Evolutionary conservation across 2,113 vertebrate species (phyloP), one percentile per base, ranked within the genome.

Genomic region (Upupa epops): DNA sequence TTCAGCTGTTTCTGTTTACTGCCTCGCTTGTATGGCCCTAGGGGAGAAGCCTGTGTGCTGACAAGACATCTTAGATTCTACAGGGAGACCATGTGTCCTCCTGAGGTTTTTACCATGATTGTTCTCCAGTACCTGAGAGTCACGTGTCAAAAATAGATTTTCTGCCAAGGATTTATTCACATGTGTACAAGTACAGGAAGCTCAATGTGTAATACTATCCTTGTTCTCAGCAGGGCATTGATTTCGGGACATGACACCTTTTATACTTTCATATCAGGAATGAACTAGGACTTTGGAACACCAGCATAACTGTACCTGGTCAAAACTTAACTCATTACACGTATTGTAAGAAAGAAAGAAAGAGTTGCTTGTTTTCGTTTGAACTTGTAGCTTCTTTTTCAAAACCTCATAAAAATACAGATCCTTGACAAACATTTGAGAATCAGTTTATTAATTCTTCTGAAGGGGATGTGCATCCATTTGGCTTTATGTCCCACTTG

Each of bases 1-100:
- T 90, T 78, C 70, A 69, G 58, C 42, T 93, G 72, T 75, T 95
- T 72, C 88, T 88, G 77, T 90, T 94, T 88, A 90, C 90, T 71
- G 42, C 70, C 28, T 75, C 28, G 2, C 10, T 81, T 95, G 26
- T 40, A 26, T 49, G 51, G 63, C 28, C 76, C 32, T 11, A 22
- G 11, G 59, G 61, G 58, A 86, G 58, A 75, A 64, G 10, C 14
- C 11, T 15, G 28, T 79, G 19, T 82, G 70, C 83, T 90, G 77
- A 95, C 48, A 78, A 25, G 32, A 75, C 20, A 60, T 56, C 58
- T 72, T 45, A 29, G 61, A 40, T 90, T 83, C 80, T 65, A 45
- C 48, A 46, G 40, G n/a, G 80, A 76, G 77, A 37, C 31, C 24
- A 1, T 24, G 18, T 80, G 45, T 74, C 11, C 25, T 83, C 45